Base-by-base conservation (phyloP, 2,888 invertebrate genomes). In the Salticus scenicus region DNA sequence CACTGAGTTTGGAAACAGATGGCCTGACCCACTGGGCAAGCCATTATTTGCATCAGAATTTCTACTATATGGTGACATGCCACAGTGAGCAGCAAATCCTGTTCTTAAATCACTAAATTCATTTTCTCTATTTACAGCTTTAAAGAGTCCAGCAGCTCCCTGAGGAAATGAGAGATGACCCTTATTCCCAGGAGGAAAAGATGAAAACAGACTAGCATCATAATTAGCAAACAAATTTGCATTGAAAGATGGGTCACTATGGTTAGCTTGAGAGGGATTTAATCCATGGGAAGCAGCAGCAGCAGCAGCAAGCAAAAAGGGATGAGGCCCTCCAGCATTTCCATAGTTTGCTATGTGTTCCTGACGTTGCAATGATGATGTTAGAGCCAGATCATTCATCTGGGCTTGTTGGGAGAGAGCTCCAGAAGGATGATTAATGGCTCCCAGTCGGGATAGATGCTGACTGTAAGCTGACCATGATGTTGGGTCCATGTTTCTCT, bases 391-490 rank as follows among this genome's bases (percentile, higher is more conserved):
- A 63, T 89, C 88, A 85, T 89, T 89, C 73, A 89, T 79, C 73
- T 88, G 88, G 30, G 87, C 84, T 30, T 73, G 72, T 47, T 88
- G 88, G 10, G 87, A 30, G 8, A 88, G 71, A 71, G 88, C 66
- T 27, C 77, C 79, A 33, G 87, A 82, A 28, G 88, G 74, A 64
- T 88, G 86, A 80, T 87, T 88, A 27, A 87, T 88, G 57, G 88
- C 87, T 57, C 88, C 88, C 67, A 88, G 83, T 17, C 88, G 84
- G 10, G 89, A 88, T 75, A 88, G 88, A 73, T 89, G 89, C 72
- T 88, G 89, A 75, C 87, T 85, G 86, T 89, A 89, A 28, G 88
- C 87, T 70, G 89, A 88, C 89, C 89, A 89, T 57, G 88, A 81
- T 47, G 86, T 85, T 12, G 89, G 87, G 77, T 89, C 89, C 89